Conservation (phyloP, 2,113 vertebrate genomes). For the Talpa occidentalis region DNA sequence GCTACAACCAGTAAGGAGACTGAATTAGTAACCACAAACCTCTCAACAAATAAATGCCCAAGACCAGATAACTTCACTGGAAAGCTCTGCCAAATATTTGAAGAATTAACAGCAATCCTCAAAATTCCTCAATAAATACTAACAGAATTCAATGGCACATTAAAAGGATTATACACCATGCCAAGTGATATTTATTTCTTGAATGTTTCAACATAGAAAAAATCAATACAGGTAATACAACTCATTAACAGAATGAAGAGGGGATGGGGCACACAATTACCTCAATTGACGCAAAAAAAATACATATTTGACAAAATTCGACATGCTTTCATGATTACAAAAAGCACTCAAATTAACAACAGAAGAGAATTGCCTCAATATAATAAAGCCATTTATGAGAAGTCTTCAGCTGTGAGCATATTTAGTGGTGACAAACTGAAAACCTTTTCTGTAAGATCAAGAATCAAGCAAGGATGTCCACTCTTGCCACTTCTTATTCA, state of each 20-base stretch:
- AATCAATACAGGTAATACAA: neutral
- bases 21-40: slow-evolving; percentile 6
- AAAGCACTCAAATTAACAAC: neutral
- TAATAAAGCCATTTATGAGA: neutral
- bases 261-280: neutral
- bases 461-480: neutral
- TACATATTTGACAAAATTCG: neutral
- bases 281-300: neutral
- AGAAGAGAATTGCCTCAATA: neutral
- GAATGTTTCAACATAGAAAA: neutral
- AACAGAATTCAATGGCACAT: neutral
- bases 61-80: neutral
- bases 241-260: neutral
- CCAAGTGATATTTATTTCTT: neutral
- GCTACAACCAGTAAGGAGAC: neutral
- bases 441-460: slow-evolving; percentile 3
- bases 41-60: neutral
- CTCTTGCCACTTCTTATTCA: neutral
- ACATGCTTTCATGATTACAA: neutral
- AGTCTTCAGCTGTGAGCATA: neutral
- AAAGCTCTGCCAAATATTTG: neutral
- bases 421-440: neutral
- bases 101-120: slow-evolving; percentile 3
- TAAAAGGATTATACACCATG: neutral
- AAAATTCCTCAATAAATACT: slow-evolving; percentile 16